Conservation (phyloP, 2,797 vertebrate genomes). For the Hirundo rustica region DNA sequence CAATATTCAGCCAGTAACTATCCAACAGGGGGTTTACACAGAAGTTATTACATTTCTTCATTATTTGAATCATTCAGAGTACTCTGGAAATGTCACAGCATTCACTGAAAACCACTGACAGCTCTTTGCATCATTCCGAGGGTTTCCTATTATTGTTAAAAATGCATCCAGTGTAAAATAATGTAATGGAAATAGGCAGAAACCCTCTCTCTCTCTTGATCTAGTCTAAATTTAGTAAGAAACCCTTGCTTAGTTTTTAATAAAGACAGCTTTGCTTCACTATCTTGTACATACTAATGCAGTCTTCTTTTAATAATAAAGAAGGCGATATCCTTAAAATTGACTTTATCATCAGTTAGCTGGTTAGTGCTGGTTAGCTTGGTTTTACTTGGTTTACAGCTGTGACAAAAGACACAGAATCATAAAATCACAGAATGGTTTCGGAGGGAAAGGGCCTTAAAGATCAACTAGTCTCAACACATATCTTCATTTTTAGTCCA, state of each 20-base stretch:
- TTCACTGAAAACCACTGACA: not conserved
- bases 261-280: not conserved
- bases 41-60: not conserved
- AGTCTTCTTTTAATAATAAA: not conserved
- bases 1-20: not conserved
- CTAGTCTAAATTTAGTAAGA: not conserved
- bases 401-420: not conserved
- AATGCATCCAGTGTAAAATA: not conserved
- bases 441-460: not conserved
- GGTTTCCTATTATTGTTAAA: not conserved
- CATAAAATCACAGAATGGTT: not conserved
- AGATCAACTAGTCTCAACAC: not conserved
- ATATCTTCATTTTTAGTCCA: not conserved
- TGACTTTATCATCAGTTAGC: not conserved
- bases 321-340: not conserved
- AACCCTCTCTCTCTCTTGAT: not conserved
- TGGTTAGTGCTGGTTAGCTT: not conserved
- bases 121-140: not conserved
- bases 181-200: conserved; percentile 6
- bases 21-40: not conserved
- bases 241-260: not conserved
- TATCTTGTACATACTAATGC: not conserved
- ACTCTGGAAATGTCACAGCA: not conserved
- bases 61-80: not conserved
- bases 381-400: not conserved